A percentile compares a stretch with the other conserved stretches of the same genome.
phyloP scores from a whole-genome alignment of 2,888 invertebrate genomes.

The Scaptomyza polygonia region DNA sequence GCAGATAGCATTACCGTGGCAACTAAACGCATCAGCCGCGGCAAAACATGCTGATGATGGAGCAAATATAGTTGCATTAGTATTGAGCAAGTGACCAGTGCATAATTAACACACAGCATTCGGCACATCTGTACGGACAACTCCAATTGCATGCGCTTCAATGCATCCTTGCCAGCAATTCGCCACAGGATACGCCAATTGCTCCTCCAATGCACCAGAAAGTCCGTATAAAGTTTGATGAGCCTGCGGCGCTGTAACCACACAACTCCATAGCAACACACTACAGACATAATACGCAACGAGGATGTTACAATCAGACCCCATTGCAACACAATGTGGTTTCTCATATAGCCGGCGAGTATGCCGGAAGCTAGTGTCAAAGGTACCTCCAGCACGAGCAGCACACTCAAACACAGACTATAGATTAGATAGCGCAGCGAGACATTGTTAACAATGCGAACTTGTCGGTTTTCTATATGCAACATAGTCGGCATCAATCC shows the following conservation, averaged over 20 bases:
- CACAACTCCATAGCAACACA: conserved; percentile 43
- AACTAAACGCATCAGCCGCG: neutral
- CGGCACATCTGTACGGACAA: conserved; percentile 28
- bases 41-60: rapidly evolving
- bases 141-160: conserved; percentile 34
- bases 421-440: conserved; percentile 51
- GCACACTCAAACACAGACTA: conserved; percentile 25
- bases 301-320: conserved; percentile 6
- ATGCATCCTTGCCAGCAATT: conserved; percentile 8
- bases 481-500: conserved; percentile 51
- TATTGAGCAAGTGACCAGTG: conserved; percentile 8
- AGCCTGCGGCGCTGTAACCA: conserved; percentile 50
- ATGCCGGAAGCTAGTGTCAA: conserved; percentile 14
- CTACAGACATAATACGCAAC: conserved; percentile 6
- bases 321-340: conserved; percentile 53
- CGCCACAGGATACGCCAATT: conserved; percentile 16
- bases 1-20: conserved; percentile 26
- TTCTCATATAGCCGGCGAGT: conserved; percentile 35
- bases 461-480: neutral
- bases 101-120: conserved; percentile 34
- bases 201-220: conserved; percentile 23
- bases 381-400: conserved; percentile 34
- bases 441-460: conserved; percentile 5
- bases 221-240: conserved; percentile 37
- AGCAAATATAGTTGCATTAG: conserved; percentile 45